Percentiles rank a stretch among this genome's conserved stretches.
phyloP scores from a whole-genome alignment of 2,888 invertebrate genomes.

The Caradrina clavipalpis region DNA sequence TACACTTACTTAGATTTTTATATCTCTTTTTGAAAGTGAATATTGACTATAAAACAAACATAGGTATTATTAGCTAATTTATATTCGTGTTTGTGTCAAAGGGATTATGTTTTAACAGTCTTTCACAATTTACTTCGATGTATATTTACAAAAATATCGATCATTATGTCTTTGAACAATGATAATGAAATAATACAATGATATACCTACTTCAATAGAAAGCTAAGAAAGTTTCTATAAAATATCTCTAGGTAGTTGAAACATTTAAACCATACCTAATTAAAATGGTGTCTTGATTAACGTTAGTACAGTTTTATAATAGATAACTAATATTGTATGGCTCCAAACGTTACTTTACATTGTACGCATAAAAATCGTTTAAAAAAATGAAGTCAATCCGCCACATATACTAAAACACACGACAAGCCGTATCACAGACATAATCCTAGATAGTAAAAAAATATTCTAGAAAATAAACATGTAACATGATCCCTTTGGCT shows the following conservation, averaged over 20 bases:
- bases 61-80: slow-evolving; percentile 37
- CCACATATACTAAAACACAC: slow-evolving; percentile 22
- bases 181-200: background rate
- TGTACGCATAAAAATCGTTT: background rate
- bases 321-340: too few species aligned
- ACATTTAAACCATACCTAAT: background rate
- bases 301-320: too few species aligned
- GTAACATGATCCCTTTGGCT: slow-evolving; percentile 63
- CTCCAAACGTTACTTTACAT: too few species aligned
- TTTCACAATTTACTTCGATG: slow-evolving; percentile 68
- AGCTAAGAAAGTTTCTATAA: background rate
- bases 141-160: slow-evolving; percentile 58
- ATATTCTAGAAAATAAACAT: slow-evolving; percentile 56
- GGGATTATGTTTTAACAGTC: slow-evolving; percentile 67
- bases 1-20: slow-evolving; percentile 59
- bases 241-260: background rate
- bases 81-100: slow-evolving; percentile 61
- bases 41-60: slow-evolving; percentile 53
- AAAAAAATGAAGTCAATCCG: slow-evolving; percentile 1
- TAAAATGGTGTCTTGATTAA: too few species aligned
- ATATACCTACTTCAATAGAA: background rate
- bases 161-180: slow-evolving; percentile 28
- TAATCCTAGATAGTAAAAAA: slow-evolving; percentile 62
- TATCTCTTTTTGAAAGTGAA: slow-evolving; percentile 68
- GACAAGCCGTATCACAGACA: slow-evolving; percentile 54